Evolutionary conservation across 2,888 invertebrate genomes (phyloP).

Genomic region (Dorcus hopei): DNA sequence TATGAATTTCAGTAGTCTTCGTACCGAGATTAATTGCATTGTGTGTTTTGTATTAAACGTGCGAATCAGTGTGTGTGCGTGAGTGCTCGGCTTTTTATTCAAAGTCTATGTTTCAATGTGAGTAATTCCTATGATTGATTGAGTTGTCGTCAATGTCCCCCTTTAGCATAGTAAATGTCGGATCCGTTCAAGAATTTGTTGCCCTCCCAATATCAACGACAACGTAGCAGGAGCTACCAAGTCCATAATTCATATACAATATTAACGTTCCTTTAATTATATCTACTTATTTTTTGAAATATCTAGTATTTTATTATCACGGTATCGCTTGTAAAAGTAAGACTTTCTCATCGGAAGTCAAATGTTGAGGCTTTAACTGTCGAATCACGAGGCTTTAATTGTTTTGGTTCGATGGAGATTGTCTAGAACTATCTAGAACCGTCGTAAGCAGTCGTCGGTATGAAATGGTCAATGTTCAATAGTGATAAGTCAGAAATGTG

Average conservation of each 20-base stretch:
- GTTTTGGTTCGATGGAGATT: conserved; percentile 16
- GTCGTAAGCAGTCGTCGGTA: conserved; percentile 24
- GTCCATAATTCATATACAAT: conserved; percentile 24
- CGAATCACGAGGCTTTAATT: conserved; percentile 16
- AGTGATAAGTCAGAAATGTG: conserved; percentile 34
- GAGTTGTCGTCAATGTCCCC: conserved; percentile 35
- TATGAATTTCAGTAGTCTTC: conserved; percentile 20
- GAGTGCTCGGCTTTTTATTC: conserved; percentile 32
- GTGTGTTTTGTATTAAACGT: conserved; percentile 28
- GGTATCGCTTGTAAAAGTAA: conserved; percentile 19
- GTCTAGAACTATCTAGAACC: conserved; percentile 17
- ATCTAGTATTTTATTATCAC: conserved; percentile 23
- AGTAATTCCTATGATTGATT: conserved; percentile 30
- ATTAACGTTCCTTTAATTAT: conserved; percentile 29
- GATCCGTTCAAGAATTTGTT: conserved; percentile 43
- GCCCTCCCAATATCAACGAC: conserved; percentile 42
- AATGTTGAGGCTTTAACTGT: conserved; percentile 12
- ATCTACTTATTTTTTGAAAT: conserved; percentile 13
- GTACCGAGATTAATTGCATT: conserved; percentile 24
- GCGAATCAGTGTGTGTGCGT: conserved; percentile 23
- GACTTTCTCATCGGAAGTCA: conserved; percentile 19
- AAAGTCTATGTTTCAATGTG: conserved; percentile 33
- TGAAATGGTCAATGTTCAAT: conserved; percentile 28
- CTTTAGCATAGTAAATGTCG: conserved; percentile 44
- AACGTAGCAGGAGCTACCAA: conserved; percentile 29